These are phyloP conservation scores for Neomonachus schauinslandi DNA, from an alignment of 2,113 vertebrate species.

Conservation along the genomic window DNA sequence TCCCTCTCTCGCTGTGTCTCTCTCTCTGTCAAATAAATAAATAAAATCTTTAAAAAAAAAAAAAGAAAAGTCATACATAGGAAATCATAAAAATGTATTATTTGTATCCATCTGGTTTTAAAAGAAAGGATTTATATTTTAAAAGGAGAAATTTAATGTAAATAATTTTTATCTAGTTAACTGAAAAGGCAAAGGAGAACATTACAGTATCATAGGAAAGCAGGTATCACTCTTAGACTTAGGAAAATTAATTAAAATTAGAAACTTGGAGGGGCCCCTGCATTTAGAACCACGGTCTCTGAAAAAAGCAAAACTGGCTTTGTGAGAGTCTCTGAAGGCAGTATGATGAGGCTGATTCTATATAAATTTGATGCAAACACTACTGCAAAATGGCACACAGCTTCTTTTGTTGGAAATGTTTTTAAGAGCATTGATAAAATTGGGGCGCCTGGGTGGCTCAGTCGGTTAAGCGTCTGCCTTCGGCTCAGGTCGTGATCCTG, in stretches of 20 bases:
- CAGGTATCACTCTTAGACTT: neutral
- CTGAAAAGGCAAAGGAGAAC: neutral
- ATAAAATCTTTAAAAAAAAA: too few species aligned
- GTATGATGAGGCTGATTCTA: neutral
- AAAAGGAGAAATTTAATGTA: neutral
- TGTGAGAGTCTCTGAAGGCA: neutral
- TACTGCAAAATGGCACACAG: neutral
- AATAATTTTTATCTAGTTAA: constrained; percentile 10
- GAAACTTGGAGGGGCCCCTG: neutral
- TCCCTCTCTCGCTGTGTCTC: too few species aligned
- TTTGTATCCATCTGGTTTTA: neutral
- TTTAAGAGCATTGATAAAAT: neutral
- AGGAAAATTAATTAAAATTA: constrained; percentile 4
- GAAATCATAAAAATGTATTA: neutral
- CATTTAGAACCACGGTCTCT: neutral
- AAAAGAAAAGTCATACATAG: neutral
- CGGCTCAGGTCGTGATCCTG: neutral
- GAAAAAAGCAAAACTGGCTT: neutral
- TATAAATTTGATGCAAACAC: neutral
- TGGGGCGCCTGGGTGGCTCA: neutral
- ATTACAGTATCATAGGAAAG: neutral
- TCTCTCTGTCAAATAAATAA: too few species aligned
- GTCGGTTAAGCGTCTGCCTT: neutral
- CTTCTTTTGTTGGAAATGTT: neutral
- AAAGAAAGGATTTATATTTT: constrained; percentile 27